phyloP scores from a whole-genome alignment of 2,113 vertebrate genomes.

The Pelecanus crispus region DNA sequence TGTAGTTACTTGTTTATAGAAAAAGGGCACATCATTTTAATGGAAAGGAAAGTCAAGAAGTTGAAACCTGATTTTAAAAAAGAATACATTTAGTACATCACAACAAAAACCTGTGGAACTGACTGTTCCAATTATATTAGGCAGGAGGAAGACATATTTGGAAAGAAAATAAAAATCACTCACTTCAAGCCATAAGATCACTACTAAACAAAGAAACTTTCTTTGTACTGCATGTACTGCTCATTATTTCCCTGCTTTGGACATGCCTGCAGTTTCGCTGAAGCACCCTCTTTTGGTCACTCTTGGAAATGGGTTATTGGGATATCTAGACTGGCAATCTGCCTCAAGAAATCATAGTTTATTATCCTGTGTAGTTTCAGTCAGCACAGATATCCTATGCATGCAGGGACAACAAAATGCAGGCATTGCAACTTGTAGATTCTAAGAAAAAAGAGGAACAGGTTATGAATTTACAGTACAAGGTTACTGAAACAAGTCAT shows the following conservation, averaged over 20 bases:
- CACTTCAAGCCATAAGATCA: neutral
- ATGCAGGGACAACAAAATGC: neutral
- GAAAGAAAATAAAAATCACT: neutral
- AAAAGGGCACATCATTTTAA: neutral
- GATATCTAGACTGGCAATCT: neutral
- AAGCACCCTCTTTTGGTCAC: neutral
- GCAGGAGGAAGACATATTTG: neutral
- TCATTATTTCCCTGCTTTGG: neutral
- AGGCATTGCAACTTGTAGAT: neutral
- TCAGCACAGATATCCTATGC: neutral
- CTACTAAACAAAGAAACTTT: neutral
- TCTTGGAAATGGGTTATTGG: neutral
- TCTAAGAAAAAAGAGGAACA: neutral
- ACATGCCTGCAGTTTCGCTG: neutral
- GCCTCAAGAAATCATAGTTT: neutral
- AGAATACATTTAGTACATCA: neutral
- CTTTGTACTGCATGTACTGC: neutral
- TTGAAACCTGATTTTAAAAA: neutral
- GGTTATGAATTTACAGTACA: neutral
- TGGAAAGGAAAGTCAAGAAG: neutral
- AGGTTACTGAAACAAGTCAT: neutral
- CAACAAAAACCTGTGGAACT: neutral
- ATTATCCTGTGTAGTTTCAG: neutral
- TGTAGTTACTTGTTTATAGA: neutral
- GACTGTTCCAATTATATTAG: neutral